Evolutionary conservation across 2,113 vertebrate species (phyloP).

Genomic region (Lichenostomus cassidix): DNA sequence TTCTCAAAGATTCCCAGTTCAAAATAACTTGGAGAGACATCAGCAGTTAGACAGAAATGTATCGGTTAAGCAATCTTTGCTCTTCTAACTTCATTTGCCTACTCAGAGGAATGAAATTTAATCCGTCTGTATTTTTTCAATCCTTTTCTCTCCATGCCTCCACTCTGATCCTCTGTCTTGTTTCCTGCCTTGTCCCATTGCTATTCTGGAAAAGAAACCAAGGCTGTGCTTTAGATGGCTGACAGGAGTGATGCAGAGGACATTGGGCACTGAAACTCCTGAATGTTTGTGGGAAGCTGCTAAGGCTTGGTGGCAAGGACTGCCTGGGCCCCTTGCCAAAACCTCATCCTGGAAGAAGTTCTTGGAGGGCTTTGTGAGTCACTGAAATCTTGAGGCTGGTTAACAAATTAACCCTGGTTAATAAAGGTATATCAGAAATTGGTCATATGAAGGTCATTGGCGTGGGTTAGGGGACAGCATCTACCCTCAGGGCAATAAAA

Average conservation of each 20-base stretch:
- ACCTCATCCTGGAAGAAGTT: background rate
- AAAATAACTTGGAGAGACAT: background rate
- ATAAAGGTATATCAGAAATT: background rate
- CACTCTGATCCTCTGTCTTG: rapidly evolving
- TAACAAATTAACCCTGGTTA: background rate
- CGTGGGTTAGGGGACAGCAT: background rate
- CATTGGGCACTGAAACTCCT: background rate
- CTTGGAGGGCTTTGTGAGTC: background rate
- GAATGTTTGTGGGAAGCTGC: background rate
- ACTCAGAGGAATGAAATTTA: background rate
- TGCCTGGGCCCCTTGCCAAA: background rate
- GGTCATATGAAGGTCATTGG: background rate
- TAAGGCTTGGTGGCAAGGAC: background rate
- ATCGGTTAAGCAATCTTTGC: background rate
- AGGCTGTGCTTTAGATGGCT: background rate
- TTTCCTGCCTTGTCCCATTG: background rate
- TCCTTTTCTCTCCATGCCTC: background rate
- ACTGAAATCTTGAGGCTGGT: background rate
- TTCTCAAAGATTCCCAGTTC: background rate
- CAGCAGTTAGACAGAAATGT: background rate
- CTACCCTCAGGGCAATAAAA: background rate
- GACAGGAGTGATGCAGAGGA: background rate
- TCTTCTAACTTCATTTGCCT: background rate
- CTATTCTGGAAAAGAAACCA: background rate
- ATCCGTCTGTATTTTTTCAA: background rate